These are phyloP conservation scores for Penaeus indicus DNA, from an alignment of 1,140 invertebrate genomes.

Conservation along the genomic window DNA sequence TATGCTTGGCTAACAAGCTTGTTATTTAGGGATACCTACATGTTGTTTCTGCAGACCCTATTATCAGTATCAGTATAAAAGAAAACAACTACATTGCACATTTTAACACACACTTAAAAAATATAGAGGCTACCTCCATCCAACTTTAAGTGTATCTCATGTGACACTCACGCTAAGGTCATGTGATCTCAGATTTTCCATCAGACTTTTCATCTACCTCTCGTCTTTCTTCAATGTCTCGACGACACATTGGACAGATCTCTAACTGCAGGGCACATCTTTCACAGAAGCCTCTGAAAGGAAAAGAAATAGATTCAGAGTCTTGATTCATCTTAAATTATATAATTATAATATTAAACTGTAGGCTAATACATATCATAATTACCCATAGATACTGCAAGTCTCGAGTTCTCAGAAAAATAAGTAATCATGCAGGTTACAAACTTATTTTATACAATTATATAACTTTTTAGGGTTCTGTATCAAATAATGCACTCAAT, in stretches of 20 bases:
- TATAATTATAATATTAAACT: conserved; percentile 37
- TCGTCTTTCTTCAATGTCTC: conserved; percentile 73
- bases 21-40: too few relatives aligned
- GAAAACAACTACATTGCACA: too few relatives aligned
- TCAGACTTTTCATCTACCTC: conserved; percentile 42
- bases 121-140: too few relatives aligned
- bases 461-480: neutral
- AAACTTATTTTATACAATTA: conserved; percentile 26
- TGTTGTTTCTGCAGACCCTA: too few relatives aligned
- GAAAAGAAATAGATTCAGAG: conserved; percentile 63
- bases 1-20: too few relatives aligned
- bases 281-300: conserved; percentile 86
- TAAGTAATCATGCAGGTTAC: neutral
- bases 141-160: too few relatives aligned
- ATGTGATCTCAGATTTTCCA: conserved; percentile 44
- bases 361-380: neutral
- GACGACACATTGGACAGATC: conserved; percentile 90
- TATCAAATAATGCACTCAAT: neutral
- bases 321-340: conserved; percentile 49
- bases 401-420: neutral
- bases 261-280: conserved; percentile 83
- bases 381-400: neutral
- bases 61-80: too few relatives aligned
- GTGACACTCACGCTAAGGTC: conserved; percentile 20
- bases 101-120: too few relatives aligned